phyloP scores from a whole-genome alignment of 2,888 invertebrate genomes.

The Sisyra nigra region DNA sequence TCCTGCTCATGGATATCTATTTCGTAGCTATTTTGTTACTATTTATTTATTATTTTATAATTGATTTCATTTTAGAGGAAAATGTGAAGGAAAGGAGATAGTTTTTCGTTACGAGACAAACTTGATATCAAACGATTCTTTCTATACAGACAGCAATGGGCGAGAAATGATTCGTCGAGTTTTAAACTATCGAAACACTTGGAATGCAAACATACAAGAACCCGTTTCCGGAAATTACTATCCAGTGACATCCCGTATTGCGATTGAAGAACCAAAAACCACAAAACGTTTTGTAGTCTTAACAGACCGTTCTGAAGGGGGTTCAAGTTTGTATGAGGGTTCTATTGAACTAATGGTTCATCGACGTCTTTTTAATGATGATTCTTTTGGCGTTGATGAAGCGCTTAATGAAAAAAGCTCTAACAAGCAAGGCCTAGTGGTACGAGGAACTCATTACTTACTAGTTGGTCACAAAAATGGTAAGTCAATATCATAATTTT shows the following conservation, averaged over 20 bases:
- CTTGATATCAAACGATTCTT: conserved; percentile 43
- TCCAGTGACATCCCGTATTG: conserved; percentile 73
- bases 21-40: too few species aligned
- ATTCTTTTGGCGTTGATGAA: conserved; percentile 86
- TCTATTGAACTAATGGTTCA: conserved; percentile 77
- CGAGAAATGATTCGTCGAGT: conserved; percentile 63
- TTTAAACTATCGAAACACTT: conserved; percentile 55
- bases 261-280: conserved; percentile 35
- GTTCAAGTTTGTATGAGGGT: conserved; percentile 57
- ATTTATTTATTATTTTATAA: background rate
- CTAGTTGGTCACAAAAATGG: conserved; percentile 24
- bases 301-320: conserved; percentile 71
- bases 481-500: too few species aligned
- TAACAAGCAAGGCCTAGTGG: conserved; percentile 47
- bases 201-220: conserved; percentile 52
- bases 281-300: conserved; percentile 38
- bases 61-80: conserved; percentile 20
- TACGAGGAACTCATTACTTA: conserved; percentile 49
- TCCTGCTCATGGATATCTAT: too few species aligned
- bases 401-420: conserved; percentile 69
- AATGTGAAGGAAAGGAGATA: conserved; percentile 64
- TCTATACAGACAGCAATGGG: conserved; percentile 91
- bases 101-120: conserved; percentile 53
- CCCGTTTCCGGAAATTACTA: conserved; percentile 81
- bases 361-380: conserved; percentile 68